Evolutionary conservation across 2,113 vertebrate species (phyloP).

Genomic region (Pimephales promelas): DNA sequence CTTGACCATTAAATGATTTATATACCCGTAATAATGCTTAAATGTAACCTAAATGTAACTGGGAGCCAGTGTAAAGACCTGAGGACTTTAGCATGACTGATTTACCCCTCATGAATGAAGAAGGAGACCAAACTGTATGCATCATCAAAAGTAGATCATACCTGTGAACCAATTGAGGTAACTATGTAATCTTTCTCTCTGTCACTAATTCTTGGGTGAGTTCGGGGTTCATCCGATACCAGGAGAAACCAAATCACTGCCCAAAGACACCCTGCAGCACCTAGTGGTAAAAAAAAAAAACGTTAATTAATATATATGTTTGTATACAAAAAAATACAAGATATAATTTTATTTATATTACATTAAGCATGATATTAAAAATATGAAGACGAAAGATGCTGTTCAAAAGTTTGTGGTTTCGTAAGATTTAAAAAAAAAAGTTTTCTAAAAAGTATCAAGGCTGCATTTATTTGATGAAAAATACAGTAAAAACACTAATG

Average conservation of each 20-base stretch:
- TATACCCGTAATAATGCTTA: too few species aligned
- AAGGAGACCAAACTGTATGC: background rate
- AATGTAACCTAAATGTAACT: too few species aligned
- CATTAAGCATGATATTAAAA: background rate
- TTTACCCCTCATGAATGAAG: background rate
- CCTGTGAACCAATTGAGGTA: slow-evolving; percentile 73
- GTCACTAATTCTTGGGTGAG: slow-evolving; percentile 78
- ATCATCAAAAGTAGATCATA: slow-evolving; percentile 52
- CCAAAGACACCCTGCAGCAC: slow-evolving; percentile 76
- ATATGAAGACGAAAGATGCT: background rate
- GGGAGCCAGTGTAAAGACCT: too few species aligned
- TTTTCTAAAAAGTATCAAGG: background rate
- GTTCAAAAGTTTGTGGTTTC: background rate
- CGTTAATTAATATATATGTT: background rate
- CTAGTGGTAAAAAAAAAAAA: slow-evolving; percentile 65
- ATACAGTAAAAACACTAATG: background rate
- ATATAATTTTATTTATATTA: background rate
- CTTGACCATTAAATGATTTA: too few species aligned
- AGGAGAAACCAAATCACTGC: slow-evolving; percentile 78
- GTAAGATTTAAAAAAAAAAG: background rate
- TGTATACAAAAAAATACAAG: background rate
- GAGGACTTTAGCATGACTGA: background rate
- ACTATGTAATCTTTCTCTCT: slow-evolving; percentile 79
- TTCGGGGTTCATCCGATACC: slow-evolving; percentile 78
- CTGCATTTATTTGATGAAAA: background rate